A percentile compares a stretch with the other conserved stretches of the same genome.
phyloP scores from a whole-genome alignment of 2,888 invertebrate genomes.

The Ommatoiulus sabulosus region DNA sequence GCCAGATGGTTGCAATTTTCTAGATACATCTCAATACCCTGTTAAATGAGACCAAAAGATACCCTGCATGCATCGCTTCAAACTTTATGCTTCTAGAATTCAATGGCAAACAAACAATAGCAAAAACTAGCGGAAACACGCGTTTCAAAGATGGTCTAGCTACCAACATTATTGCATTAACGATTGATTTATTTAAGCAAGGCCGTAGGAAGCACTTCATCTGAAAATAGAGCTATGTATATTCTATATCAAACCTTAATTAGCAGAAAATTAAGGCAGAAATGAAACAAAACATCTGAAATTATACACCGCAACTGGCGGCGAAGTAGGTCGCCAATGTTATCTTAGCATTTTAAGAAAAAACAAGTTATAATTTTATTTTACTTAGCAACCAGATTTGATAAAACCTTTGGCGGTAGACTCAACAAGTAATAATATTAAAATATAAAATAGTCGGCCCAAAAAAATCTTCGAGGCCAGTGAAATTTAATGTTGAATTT shows the following conservation, averaged over 20 bases:
- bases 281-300: background rate
- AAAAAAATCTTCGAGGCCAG: background rate
- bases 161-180: conserved; percentile 48
- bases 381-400: background rate
- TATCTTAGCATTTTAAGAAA: background rate
- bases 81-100: background rate
- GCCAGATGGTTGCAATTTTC: background rate
- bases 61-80: conserved; percentile 31
- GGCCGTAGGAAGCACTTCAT: conserved; percentile 41
- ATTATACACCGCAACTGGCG: background rate
- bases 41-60: conserved; percentile 42
- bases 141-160: conserved; percentile 25
- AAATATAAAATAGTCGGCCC: background rate
- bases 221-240: conserved; percentile 20
- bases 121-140: background rate
- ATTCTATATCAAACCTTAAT: conserved; percentile 34
- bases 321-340: background rate
- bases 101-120: background rate
- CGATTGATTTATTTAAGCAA: conserved; percentile 38
- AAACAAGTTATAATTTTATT: background rate
- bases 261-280: conserved; percentile 16
- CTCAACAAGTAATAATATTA: background rate
- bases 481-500: conserved; percentile 35
- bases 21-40: conserved; percentile 10
- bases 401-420: background rate